Conservation (phyloP, 2,888 invertebrate genomes). For the Deilephila porcellus region DNA sequence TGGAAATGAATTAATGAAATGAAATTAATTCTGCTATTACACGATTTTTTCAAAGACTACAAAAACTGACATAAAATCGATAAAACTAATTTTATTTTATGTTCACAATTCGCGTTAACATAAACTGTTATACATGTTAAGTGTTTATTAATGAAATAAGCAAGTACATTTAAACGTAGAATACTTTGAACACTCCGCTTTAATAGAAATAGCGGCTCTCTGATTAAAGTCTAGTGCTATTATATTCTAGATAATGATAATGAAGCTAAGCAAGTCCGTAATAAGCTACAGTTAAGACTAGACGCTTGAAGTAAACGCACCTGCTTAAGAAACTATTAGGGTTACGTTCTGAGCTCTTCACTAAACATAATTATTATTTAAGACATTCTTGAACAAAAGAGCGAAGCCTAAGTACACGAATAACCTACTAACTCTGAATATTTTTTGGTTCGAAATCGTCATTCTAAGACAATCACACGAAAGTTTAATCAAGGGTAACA, state of each 20-base stretch:
- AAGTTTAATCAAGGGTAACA: slow-evolving; percentile 48
- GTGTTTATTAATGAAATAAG: no score
- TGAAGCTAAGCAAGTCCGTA: background rate
- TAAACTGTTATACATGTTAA: no score
- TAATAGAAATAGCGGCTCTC: background rate
- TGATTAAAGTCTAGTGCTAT: background rate
- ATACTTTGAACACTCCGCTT: background rate
- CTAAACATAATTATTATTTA: background rate
- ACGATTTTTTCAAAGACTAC: no score
- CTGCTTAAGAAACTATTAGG: background rate
- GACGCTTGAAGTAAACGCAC: background rate
- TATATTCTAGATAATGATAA: background rate
- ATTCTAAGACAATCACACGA: slow-evolving; percentile 43
- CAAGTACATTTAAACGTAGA: no score
- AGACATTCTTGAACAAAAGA: slow-evolving; percentile 1
- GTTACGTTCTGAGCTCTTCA: background rate
- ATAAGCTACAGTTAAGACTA: background rate
- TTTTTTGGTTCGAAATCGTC: slow-evolving; percentile 15
- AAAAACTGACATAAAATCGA: no score
- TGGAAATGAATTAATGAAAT: no score
- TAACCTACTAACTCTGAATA: background rate
- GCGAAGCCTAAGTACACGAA: background rate
- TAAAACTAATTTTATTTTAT: no score
- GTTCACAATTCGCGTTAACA: no score
- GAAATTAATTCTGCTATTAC: no score